Conservation (phyloP, 2,888 invertebrate species). For the Lamproptera curius region DNA sequence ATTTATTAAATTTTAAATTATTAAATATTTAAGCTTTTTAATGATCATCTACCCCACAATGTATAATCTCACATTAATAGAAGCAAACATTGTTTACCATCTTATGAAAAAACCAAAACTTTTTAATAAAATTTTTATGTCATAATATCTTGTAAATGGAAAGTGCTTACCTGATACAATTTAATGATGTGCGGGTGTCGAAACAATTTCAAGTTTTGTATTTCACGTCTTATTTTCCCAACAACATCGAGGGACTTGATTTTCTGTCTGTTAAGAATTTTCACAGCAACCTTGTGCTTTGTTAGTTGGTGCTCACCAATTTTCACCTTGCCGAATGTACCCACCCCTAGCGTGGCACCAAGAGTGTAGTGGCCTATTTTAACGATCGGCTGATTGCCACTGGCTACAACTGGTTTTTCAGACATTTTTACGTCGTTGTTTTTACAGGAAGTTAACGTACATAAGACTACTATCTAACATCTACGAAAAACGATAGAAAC, state of each 20-base stretch:
- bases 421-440: conserved; percentile 44
- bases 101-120: too few species aligned
- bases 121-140: too few species aligned
- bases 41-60: too few species aligned
- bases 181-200: conserved; percentile 99
- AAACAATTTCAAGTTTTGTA: conserved; percentile 99
- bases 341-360: conserved; percentile 93
- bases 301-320: conserved; percentile 99
- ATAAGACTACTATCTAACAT: conserved; percentile 1
- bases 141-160: too few species aligned
- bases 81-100: too few species aligned
- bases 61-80: too few species aligned
- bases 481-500: not conserved
- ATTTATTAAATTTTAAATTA: too few species aligned
- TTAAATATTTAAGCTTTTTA: too few species aligned
- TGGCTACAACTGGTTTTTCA: conserved; percentile 59
- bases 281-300: conserved; percentile 98
- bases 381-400: conserved; percentile 84
- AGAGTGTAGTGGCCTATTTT: conserved; percentile 99
- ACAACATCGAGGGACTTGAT: conserved; percentile 99
- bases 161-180: conserved; percentile 83
- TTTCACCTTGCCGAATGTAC: conserved; percentile 99
- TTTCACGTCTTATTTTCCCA: conserved; percentile 98
- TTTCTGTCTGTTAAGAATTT: conserved; percentile 98
- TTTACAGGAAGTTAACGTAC: conserved; percentile 14